Percentiles rank a stretch among this genome's conserved stretches.
Conservation (phyloP, 2,113 vertebrate species). For the Myiopsitta monachus region DNA sequence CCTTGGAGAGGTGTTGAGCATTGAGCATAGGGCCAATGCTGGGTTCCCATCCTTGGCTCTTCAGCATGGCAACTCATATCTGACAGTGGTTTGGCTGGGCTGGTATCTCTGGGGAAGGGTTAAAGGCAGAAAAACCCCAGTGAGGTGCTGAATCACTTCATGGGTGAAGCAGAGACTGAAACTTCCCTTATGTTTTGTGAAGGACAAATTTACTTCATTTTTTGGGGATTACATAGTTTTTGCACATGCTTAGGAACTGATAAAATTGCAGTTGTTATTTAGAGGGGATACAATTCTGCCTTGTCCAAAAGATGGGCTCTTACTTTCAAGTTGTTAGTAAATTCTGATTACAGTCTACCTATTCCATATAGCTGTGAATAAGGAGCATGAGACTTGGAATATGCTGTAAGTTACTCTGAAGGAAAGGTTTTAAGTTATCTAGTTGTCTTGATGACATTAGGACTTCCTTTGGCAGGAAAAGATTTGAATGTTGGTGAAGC, state of each 20-base stretch:
- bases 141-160: neutral
- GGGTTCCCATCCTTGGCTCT: neutral
- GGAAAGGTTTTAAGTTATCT: neutral
- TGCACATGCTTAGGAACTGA: neutral
- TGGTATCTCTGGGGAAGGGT: neutral
- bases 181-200: neutral
- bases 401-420: neutral
- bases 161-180: neutral
- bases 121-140: neutral
- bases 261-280: neutral
- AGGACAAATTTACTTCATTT: neutral
- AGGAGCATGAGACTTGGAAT: neutral
- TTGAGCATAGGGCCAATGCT: neutral
- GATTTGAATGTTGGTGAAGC: neutral
- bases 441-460: neutral
- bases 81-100: neutral
- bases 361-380: neutral
- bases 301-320: neutral
- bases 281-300: neutral
- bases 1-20: neutral
- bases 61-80: neutral
- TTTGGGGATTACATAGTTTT: neutral
- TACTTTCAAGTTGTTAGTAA: neutral
- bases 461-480: neutral
- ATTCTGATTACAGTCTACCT: neutral